Evolutionary conservation across 2,113 vertebrate genomes (phyloP).

Genomic region (Gnathonemus longibarbis): DNA sequence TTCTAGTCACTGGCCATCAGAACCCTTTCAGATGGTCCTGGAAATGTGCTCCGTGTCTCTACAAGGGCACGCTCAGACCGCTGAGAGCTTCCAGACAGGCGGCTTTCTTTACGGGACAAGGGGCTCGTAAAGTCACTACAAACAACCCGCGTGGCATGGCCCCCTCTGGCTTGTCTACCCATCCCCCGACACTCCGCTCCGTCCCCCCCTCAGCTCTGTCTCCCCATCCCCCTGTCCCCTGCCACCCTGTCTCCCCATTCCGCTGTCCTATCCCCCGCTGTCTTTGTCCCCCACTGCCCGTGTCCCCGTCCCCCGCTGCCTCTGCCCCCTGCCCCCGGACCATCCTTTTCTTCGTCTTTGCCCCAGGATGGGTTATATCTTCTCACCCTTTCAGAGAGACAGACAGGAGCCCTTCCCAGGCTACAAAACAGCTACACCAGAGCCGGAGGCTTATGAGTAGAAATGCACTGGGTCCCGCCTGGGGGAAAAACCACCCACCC

Average conservation of each 20-base stretch:
- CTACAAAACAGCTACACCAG: not conserved
- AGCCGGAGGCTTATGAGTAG: not conserved
- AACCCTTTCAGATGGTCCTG: not conserved
- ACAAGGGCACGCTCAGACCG: too few species aligned
- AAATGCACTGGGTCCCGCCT: not conserved
- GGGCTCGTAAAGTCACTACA: not conserved
- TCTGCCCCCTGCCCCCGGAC: not conserved
- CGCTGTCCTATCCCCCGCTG: too few species aligned
- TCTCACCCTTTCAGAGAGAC: not conserved
- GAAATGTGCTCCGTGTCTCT: not conserved
- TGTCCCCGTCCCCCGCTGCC: not conserved
- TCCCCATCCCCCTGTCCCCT: not conserved
- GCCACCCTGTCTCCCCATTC: not conserved
- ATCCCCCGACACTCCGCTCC: not conserved
- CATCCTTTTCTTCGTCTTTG: not conserved
- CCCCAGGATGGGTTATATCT: not conserved
- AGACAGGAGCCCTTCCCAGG: not conserved
- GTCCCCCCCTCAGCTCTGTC: not conserved
- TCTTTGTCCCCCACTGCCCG: not conserved
- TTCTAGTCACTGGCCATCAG: not conserved
- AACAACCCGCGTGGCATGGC: not conserved
- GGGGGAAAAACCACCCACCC: not conserved
- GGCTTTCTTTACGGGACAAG: conserved; percentile 13
- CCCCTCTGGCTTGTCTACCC: not conserved
- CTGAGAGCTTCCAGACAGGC: conserved; percentile 51